These are phyloP conservation scores for Microtus oregoni DNA, from an alignment of 2,113 vertebrate genomes.

Conservation along the genomic window DNA sequence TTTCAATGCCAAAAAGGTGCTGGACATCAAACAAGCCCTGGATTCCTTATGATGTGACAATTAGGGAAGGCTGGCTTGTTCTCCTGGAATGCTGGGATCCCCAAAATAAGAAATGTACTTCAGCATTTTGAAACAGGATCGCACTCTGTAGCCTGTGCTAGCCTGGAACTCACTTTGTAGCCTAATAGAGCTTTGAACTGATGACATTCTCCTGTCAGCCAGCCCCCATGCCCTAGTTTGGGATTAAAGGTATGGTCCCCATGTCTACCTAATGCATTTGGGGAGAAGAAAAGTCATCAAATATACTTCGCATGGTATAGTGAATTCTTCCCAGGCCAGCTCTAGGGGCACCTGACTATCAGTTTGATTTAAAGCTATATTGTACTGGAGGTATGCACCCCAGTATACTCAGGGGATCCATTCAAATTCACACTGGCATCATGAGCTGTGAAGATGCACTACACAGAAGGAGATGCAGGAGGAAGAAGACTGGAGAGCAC, in stretches of 20 bases:
- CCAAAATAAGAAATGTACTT: constrained; percentile 7
- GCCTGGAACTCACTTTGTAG: not conserved
- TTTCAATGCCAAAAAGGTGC: not conserved
- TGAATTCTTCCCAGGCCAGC: not conserved
- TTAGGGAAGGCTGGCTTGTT: constrained; percentile 40
- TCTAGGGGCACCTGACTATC: not conserved
- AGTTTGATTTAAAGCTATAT: not conserved
- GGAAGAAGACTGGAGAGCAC: not conserved
- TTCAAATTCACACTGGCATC: not conserved
- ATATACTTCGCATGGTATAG: not conserved
- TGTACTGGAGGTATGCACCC: not conserved
- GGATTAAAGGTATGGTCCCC: not conserved
- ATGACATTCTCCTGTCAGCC: not conserved
- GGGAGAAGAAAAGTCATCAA: not conserved
- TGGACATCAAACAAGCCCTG: not conserved
- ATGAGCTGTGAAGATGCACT: not conserved
- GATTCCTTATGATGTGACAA: not conserved
- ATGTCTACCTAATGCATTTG: not conserved
- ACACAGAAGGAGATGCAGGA: not conserved
- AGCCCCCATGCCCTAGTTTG: not conserved
- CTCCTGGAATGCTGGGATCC: not conserved
- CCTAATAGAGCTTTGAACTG: not conserved
- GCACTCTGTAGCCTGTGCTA: not conserved
- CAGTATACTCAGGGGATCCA: not conserved
- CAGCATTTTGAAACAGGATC: not conserved